These are phyloP conservation scores for Gadopsis marmoratus DNA, from an alignment of 2,797 vertebrate genomes.

Conservation along the genomic window DNA sequence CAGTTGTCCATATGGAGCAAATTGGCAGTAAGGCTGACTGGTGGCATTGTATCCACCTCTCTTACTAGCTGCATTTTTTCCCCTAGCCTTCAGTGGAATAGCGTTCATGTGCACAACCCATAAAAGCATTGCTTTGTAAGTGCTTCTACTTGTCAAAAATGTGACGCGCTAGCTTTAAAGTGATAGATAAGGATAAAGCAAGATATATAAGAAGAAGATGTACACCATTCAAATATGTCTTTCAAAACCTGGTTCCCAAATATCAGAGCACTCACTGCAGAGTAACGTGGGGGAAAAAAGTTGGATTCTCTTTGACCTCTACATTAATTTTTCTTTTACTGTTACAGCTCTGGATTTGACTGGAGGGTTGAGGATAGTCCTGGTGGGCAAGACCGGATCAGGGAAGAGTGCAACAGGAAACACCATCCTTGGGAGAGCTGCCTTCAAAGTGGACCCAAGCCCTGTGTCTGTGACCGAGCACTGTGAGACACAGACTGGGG, in stretches of 20 bases:
- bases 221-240: not conserved
- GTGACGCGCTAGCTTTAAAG: not conserved
- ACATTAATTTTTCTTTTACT: slow-evolving; percentile 7
- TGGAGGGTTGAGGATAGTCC: slow-evolving; percentile 77
- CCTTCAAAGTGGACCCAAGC: slow-evolving; percentile 76
- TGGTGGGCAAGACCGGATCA: slow-evolving; percentile 82
- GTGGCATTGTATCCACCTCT: not conserved
- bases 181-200: not conserved
- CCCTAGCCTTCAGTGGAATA: not conserved
- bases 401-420: slow-evolving; percentile 84
- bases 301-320: not conserved
- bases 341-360: slow-evolving; percentile 71
- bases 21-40: not conserved
- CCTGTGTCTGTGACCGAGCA: slow-evolving; percentile 75
- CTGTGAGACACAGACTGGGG: slow-evolving; percentile 66
- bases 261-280: no score
- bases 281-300: not conserved
- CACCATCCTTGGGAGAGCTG: slow-evolving; percentile 77
- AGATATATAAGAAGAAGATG: not conserved
- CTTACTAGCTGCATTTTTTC: not conserved
- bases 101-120: not conserved
- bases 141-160: not conserved
- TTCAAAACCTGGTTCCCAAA: not conserved
- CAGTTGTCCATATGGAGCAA: not conserved
- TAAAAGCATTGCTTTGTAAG: not conserved